These are phyloP conservation scores for Mantis religiosa DNA, from an alignment of 2,888 invertebrate genomes.

Conservation along the genomic window DNA sequence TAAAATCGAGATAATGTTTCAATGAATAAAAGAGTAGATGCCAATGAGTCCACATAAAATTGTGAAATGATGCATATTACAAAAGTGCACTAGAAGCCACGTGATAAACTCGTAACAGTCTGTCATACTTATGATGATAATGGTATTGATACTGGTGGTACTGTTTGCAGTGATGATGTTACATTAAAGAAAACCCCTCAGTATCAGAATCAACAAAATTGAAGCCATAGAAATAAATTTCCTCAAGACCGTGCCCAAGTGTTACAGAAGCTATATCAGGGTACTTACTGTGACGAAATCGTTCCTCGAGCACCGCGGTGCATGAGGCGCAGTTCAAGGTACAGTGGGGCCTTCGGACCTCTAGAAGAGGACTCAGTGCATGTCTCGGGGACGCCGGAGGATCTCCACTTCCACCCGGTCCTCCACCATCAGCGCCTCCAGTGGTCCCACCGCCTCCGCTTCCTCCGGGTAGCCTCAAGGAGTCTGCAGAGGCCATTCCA, in stretches of 20 bases:
- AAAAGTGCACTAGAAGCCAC: too few relatives aligned
- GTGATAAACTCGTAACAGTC: too few relatives aligned
- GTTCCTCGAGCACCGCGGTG: slow-evolving; percentile 54
- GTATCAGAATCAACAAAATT: too few relatives aligned
- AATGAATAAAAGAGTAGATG: too few relatives aligned
- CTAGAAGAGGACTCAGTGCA: slow-evolving; percentile 64
- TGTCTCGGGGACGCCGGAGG: slow-evolving; percentile 43
- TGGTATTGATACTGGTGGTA: too few relatives aligned
- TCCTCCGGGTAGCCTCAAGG: neutral
- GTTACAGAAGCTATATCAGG: neutral
- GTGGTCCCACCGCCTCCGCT: slow-evolving; percentile 7
- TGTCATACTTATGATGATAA: too few relatives aligned
- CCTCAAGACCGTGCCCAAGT: neutral
- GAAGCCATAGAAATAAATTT: too few relatives aligned
- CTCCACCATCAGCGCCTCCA: neutral
- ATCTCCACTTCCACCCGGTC: slow-evolving; percentile 20
- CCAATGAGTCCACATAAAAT: too few relatives aligned
- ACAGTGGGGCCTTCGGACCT: slow-evolving; percentile 66
- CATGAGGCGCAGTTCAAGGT: slow-evolving; percentile 70
- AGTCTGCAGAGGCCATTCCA: slow-evolving; percentile 13
- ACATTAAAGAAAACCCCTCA: too few relatives aligned
- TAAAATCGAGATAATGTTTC: too few relatives aligned
- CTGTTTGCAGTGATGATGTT: too few relatives aligned
- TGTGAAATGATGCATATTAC: too few relatives aligned
- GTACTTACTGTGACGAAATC: slow-evolving; percentile 56